Base-by-base conservation (phyloP, 1,140 invertebrate genomes). In the Drosophila baimaii region DNA sequence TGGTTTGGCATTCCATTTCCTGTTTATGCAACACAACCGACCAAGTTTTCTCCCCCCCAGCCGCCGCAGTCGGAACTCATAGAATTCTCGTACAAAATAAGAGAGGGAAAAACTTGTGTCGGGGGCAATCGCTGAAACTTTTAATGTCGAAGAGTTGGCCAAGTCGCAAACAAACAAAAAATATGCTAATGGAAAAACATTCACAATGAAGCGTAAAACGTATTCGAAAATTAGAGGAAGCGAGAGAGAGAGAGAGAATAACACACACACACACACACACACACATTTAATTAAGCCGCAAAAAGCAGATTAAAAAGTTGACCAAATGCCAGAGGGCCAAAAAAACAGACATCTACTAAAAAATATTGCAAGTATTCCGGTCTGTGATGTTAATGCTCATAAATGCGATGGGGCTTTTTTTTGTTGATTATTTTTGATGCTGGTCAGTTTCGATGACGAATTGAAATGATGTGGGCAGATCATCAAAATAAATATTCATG, bases 181-280 rank as follows among this genome's bases (percentile, higher is more conserved):
- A 64, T 52, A 58, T 62, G 19, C 51, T 66, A 61, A 79, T 59
- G 25, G 41, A 62, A 59, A 71, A 80, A 64, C 61, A 63, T 57
- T 54, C 76, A 77, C 76, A 84, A 79, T 83, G 59, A 52, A 79
- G 79, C 84, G 77, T 76, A 82, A 79, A 82, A 81, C 64, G 63
- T 75, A 77, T 56, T 43, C 61, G 46, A 81, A 65, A 71, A 65
- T 64, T 47, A 56, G 49, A 43, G 33, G n/a, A 0, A 35, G 29
- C 29, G 41, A 37, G 9, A 19, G 44, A 35, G 29, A 35, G 41
- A 37, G 9, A 19, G 44, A 29, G 35, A 47, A 9, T 10, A 5
- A n/a, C 8, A 46, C 0, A n/a, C 4, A 27, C 5, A 17, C 9
- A 47, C 9, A 27, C 46, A 49, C 9, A 47, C 39, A 72, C 33